Percentiles rank a stretch among this genome's conserved stretches.
Conservation (phyloP, 2,797 vertebrate species). For the Amblyraja radiata region DNA sequence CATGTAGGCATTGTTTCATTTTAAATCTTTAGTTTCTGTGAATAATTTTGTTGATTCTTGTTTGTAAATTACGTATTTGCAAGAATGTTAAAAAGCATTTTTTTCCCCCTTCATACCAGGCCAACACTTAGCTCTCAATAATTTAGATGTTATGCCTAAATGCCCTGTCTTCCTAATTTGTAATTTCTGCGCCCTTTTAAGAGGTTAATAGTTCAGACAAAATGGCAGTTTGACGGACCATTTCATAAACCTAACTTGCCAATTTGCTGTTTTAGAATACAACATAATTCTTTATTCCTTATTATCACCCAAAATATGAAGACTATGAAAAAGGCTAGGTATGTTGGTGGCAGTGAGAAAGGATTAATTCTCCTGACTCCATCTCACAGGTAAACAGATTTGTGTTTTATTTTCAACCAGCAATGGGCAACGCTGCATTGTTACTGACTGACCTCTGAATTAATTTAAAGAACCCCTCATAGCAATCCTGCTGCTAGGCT, state of each 20-base stretch:
- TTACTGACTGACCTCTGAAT: too few relatives aligned
- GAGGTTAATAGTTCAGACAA: background rate
- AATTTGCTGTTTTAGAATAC: background rate
- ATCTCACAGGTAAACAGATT: too few relatives aligned
- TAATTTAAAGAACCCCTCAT: too few relatives aligned
- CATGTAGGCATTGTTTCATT: slow-evolving; percentile 45
- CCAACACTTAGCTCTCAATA: background rate
- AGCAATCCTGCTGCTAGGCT: too few relatives aligned
- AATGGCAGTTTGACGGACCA: background rate
- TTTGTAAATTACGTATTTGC: background rate
- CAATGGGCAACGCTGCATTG: too few relatives aligned
- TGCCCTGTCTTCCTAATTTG: background rate
- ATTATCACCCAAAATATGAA: too few relatives aligned
- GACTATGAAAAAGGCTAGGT: too few relatives aligned
- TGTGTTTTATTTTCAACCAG: too few relatives aligned
- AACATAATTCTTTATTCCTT: too few relatives aligned
- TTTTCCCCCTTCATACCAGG: background rate
- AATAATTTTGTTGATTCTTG: background rate
- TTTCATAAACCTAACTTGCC: background rate
- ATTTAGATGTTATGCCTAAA: background rate
- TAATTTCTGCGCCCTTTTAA: background rate
- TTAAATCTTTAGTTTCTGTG: slow-evolving; percentile 40
- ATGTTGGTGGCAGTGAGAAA: too few relatives aligned
- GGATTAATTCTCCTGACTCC: too few relatives aligned
- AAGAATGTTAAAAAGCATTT: background rate